Conservation (phyloP, 2,888 invertebrate genomes). For the Odontocolon sp. region DNA sequence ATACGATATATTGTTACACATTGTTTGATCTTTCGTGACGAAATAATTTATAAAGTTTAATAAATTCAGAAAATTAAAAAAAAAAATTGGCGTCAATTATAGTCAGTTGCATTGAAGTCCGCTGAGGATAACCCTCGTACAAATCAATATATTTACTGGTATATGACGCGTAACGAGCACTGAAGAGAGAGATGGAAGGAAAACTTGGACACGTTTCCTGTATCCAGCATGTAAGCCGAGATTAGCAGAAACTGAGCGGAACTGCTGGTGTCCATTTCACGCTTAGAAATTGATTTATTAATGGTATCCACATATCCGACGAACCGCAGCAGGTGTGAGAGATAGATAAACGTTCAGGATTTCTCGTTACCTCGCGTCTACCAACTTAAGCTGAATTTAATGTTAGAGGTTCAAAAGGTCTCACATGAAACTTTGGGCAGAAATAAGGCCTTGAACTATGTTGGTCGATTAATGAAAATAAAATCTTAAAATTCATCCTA, state of each 20-base stretch:
- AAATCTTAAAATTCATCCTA: too few relatives aligned
- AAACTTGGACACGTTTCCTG: background rate
- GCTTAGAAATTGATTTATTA: conserved; percentile 43
- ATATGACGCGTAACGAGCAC: background rate
- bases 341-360: conserved; percentile 35
- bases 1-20: too few relatives aligned
- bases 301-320: conserved; percentile 14
- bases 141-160: background rate
- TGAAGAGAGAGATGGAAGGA: background rate
- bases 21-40: too few relatives aligned
- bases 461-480: too few relatives aligned
- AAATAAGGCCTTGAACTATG: too few relatives aligned
- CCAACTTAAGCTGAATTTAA: conserved; percentile 31
- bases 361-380: conserved; percentile 30
- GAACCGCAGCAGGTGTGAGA: background rate
- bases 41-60: too few relatives aligned
- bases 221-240: conserved; percentile 26
- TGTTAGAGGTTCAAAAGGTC: background rate
- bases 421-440: too few relatives aligned
- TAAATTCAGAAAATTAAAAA: too few relatives aligned
- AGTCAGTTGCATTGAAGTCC: too few relatives aligned
- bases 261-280: conserved; percentile 11
- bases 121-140: background rate
- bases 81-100: too few relatives aligned
- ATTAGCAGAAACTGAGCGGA: conserved; percentile 31